Percentiles rank a stretch among this genome's conserved stretches.
These are phyloP conservation scores for Cryptosula pallasiana DNA, from an alignment of 2,888 invertebrate species.

Conservation along the genomic window DNA sequence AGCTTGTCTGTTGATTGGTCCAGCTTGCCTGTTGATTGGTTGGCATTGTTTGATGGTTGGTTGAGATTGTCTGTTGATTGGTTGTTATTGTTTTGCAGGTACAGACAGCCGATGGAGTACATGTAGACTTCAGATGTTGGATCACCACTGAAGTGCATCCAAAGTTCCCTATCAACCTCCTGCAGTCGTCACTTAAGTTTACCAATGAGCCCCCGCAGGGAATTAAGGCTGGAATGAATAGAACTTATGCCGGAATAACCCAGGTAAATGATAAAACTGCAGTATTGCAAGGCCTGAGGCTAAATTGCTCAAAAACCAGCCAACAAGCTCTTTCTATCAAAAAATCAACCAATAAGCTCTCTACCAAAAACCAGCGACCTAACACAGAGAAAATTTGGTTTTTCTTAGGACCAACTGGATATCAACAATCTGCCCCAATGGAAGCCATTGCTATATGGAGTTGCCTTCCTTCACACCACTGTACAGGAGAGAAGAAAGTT, in stretches of 20 bases:
- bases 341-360: too few species aligned
- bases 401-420: constrained; percentile 70
- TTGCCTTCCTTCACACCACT: constrained; percentile 90
- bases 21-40: too few species aligned
- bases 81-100: constrained; percentile 36
- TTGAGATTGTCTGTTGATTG: constrained; percentile 4
- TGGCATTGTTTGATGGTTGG: background rate
- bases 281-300: too few species aligned
- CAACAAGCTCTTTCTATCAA: too few species aligned
- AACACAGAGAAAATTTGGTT: background rate
- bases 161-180: constrained; percentile 80
- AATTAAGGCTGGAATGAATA: constrained; percentile 83
- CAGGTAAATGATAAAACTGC: constrained; percentile 55
- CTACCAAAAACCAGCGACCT: too few species aligned
- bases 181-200: constrained; percentile 91
- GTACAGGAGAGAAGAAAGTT: constrained; percentile 92
- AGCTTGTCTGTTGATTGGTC: background rate
- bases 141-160: constrained; percentile 89
- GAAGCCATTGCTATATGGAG: constrained; percentile 87
- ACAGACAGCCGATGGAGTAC: constrained; percentile 63
- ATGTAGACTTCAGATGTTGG: constrained; percentile 83
- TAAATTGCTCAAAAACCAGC: too few species aligned
- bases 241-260: constrained; percentile 83
- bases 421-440: constrained; percentile 79
- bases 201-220: constrained; percentile 97